These are phyloP conservation scores for Allacma fusca DNA, from an alignment of 2,888 invertebrate genomes.

Conservation along the genomic window DNA sequence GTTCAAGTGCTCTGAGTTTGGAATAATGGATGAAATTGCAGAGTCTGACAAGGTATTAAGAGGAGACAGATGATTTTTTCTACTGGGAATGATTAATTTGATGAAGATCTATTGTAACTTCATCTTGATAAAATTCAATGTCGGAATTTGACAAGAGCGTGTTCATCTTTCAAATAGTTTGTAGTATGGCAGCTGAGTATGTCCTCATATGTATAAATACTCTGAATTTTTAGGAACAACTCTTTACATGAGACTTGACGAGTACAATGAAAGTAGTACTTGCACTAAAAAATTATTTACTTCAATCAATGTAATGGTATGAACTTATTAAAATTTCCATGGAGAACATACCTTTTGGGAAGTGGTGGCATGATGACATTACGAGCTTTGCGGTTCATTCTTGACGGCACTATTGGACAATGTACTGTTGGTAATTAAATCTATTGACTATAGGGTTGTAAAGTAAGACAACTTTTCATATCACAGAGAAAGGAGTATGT, in stretches of 20 bases:
- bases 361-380: constrained; percentile 38
- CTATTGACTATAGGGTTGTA: background rate
- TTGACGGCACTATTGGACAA: background rate
- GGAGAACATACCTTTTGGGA: constrained; percentile 31
- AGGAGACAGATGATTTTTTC: no score
- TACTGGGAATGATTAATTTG: background rate
- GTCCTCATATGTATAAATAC: no score
- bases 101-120: background rate
- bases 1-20: no score
- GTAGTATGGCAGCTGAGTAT: background rate
- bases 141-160: background rate
- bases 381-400: constrained; percentile 11
- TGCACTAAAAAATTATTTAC: no score
- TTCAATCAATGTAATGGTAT: no score
- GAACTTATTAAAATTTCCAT: no score
- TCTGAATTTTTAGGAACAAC: no score
- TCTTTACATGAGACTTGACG: no score
- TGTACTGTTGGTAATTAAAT: background rate
- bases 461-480: background rate
- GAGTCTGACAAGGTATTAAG: no score
- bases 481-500: background rate
- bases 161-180: background rate
- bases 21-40: no score
- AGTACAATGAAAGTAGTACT: no score
- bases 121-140: background rate